Percentiles rank a stretch among this genome's conserved stretches.
Evolutionary conservation across 2,797 vertebrate genomes (phyloP).

Genomic region (Lerista edwardsae): DNA sequence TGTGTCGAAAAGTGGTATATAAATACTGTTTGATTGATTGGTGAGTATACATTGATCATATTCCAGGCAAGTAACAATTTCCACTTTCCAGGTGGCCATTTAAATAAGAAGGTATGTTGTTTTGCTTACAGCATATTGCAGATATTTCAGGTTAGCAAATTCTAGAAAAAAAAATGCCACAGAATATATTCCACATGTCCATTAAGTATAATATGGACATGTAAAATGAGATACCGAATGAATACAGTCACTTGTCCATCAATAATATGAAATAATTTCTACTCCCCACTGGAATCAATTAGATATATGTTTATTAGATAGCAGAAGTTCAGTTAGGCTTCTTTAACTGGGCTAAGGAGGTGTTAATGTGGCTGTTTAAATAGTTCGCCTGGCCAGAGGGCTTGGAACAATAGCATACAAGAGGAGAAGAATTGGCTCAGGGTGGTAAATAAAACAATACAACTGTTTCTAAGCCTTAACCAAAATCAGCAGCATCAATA

Average conservation of each 20-base stretch:
- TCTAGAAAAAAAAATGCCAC: background rate
- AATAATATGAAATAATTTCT: background rate
- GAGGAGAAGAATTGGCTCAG: background rate
- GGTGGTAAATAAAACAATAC: background rate
- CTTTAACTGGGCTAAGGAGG: background rate
- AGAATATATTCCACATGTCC: background rate
- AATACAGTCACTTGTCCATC: background rate
- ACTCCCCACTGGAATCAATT: background rate
- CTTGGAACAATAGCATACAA: background rate
- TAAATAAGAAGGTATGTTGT: too few relatives aligned
- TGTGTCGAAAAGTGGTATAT: too few relatives aligned
- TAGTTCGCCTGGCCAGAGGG: background rate
- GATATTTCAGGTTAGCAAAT: too few relatives aligned
- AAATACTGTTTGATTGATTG: too few relatives aligned
- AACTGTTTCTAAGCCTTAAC: slow-evolving; percentile 19
- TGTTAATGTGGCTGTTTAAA: background rate
- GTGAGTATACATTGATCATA: too few relatives aligned
- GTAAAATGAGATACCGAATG: too few relatives aligned
- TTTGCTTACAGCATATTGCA: too few relatives aligned
- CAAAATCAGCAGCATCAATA: slow-evolving; percentile 13
- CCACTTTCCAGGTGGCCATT: too few relatives aligned
- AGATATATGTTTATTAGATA: background rate
- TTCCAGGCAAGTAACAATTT: too few relatives aligned
- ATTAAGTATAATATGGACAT: background rate
- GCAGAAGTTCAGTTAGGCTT: background rate